Percentiles rank a stretch among this genome's conserved stretches.
phyloP scores from a whole-genome alignment of 2,888 invertebrate species.

The Pristionchus japonicus region DNA sequence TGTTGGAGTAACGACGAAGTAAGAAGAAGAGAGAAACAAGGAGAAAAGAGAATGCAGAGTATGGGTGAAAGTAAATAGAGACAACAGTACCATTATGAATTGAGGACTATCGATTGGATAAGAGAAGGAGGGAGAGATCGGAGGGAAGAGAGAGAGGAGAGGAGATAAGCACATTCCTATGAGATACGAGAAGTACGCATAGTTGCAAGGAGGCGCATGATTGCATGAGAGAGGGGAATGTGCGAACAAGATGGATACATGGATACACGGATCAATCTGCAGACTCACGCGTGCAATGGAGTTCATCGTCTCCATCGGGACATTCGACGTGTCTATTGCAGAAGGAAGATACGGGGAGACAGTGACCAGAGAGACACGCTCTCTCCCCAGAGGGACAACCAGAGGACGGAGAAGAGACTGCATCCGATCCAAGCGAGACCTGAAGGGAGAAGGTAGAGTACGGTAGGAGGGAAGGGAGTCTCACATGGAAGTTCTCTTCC shows the following conservation, averaged over 20 bases:
- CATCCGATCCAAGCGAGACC: constrained; percentile 59
- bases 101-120: constrained; percentile 39
- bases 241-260: not conserved
- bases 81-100: not conserved
- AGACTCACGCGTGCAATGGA: constrained; percentile 57
- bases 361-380: constrained; percentile 66
- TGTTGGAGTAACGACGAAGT: constrained; percentile 2
- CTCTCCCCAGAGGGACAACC: constrained; percentile 64
- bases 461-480: not conserved
- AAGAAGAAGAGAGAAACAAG: constrained; percentile 11
- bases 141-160: constrained; percentile 28
- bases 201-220: not conserved
- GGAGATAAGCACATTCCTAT: not conserved
- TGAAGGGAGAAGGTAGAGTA: constrained; percentile 16
- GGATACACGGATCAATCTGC: not conserved
- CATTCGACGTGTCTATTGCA: constrained; percentile 65
- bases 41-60: constrained; percentile 10
- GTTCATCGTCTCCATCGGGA: constrained; percentile 68
- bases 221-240: not conserved
- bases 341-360: constrained; percentile 62
- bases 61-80: constrained; percentile 28
- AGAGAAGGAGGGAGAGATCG: not conserved
- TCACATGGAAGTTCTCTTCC: constrained; percentile 51
- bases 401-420: constrained; percentile 52
- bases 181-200: not conserved